Evolutionary conservation across 2,888 invertebrate species (phyloP), one percentile per base, ranked within the genome.

Genomic region (Cinara cedri): DNA sequence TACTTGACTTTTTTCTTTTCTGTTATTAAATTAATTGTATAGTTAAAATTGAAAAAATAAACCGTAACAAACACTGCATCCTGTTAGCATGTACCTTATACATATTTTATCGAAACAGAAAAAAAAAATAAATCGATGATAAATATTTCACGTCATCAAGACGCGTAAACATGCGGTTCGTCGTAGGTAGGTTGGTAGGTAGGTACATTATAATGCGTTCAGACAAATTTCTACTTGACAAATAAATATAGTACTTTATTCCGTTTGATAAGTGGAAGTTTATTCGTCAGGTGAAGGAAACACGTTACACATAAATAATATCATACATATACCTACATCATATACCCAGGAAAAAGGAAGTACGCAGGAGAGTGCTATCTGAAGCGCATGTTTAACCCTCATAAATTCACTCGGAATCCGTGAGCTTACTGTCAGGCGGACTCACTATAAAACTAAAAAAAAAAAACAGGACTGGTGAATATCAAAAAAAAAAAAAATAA

Each of bases 191-290:
- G n/a, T n/a, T n/a, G n/a, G n/a, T n/a, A n/a, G n/a, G n/a, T n/a
- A n/a, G n/a, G n/a, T 11, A 0, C 14, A 60, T 19, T 49, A 62
- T 34, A 51, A 34, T 34, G 34, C 34, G 34, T 21, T 34, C 19
- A 16, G 1, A 42, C 19, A 34, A 51, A 63, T 62, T 51, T 62
- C 19, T 42, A 21, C 46, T 72, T 21, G 72, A 54, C 74, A 24
- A 54, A 74, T 74, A 65, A 63, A 74, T 74, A 54, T 74, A 54
- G 21, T 24, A 24, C 63, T 54, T 65, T 54, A 54, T 74, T 74
- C 63, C 63, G 65, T 65, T 65, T 74, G 65, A 74, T 74, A 74
- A 74, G 74, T 74, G 63, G 63, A 74, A 74, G 54, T 74, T 54
- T 74, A 74, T 74, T 74, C 74, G 63, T 65, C 74, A 54, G 74